Evolutionary conservation across 2,888 invertebrate species (phyloP).

Genomic region (Pilophorus perplexus): DNA sequence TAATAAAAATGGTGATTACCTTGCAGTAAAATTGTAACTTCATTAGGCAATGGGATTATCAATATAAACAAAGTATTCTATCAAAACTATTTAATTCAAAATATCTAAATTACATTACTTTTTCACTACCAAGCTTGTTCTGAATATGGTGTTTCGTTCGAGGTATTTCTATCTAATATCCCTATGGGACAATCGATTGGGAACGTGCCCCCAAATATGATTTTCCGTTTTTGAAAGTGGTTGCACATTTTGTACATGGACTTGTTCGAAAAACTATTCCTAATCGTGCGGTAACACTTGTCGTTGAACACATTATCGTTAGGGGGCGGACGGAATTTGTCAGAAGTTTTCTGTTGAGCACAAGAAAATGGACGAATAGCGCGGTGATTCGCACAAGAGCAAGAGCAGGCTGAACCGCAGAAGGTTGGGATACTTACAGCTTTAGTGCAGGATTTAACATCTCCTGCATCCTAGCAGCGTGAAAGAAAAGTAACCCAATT

Average conservation of each 20-base stretch:
- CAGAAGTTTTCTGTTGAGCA: constrained; percentile 28
- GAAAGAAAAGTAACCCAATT: constrained; percentile 40
- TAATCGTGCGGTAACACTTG: constrained; percentile 11
- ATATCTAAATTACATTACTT: constrained; percentile 27
- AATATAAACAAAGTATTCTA: neutral
- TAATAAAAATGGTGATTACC: constrained; percentile 23
- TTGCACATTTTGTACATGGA: constrained; percentile 36
- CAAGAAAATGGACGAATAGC: constrained; percentile 33
- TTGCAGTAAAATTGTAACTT: constrained; percentile 10
- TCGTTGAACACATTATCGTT: constrained; percentile 25
- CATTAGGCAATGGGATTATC: constrained; percentile 17
- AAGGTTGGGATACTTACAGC: constrained; percentile 45
- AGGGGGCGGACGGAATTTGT: constrained; percentile 31
- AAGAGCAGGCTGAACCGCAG: constrained; percentile 34
- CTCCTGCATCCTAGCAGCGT: constrained; percentile 43
- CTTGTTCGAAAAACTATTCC: constrained; percentile 27
- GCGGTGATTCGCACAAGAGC: constrained; percentile 36
- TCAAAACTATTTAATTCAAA: constrained; percentile 39
- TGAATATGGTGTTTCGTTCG: constrained; percentile 24
- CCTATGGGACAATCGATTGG: constrained; percentile 66
- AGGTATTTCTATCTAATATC: constrained; percentile 41
- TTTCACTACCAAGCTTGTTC: constrained; percentile 8
- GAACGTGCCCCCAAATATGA: constrained; percentile 81
- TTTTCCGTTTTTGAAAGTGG: constrained; percentile 48
- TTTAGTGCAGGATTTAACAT: constrained; percentile 42